Conservation (phyloP, 2,797 vertebrate genomes). For the Cygnus olor region DNA sequence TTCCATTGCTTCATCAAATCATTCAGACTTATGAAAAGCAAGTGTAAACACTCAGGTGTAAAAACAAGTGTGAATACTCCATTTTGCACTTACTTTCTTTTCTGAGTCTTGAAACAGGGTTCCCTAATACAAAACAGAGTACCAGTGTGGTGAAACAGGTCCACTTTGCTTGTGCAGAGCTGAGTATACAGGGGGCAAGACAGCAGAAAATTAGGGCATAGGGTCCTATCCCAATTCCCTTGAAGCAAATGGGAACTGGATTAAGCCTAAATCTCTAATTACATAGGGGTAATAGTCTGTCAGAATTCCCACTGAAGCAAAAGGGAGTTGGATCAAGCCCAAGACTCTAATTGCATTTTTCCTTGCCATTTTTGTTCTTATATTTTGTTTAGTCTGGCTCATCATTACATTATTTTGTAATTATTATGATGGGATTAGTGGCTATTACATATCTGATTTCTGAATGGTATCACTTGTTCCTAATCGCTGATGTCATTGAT, state of each 20-base stretch:
- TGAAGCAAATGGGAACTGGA: slow-evolving; percentile 75
- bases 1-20: not conserved
- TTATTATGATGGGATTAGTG: slow-evolving; percentile 53
- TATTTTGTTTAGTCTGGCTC: slow-evolving; percentile 57
- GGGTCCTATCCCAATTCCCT: slow-evolving; percentile 65
- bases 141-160: not conserved
- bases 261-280: slow-evolving; percentile 65
- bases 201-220: slow-evolving; percentile 38
- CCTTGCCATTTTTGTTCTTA: slow-evolving; percentile 51
- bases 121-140: not conserved
- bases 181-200: slow-evolving; percentile 9
- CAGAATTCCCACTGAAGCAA: slow-evolving; percentile 82
- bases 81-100: not conserved
- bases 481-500: not conserved
- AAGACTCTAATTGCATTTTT: slow-evolving; percentile 59
- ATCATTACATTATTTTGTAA: slow-evolving; percentile 46
- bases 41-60: not conserved
- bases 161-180: not conserved
- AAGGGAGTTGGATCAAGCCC: slow-evolving; percentile 58
- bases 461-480: slow-evolving; percentile 24
- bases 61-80: not conserved
- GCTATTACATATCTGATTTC: slow-evolving; percentile 45
- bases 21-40: not conserved
- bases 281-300: slow-evolving; percentile 74
- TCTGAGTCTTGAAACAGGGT: not conserved